Conservation (phyloP, 2,888 invertebrate genomes). For the Agrilus biguttatus region DNA sequence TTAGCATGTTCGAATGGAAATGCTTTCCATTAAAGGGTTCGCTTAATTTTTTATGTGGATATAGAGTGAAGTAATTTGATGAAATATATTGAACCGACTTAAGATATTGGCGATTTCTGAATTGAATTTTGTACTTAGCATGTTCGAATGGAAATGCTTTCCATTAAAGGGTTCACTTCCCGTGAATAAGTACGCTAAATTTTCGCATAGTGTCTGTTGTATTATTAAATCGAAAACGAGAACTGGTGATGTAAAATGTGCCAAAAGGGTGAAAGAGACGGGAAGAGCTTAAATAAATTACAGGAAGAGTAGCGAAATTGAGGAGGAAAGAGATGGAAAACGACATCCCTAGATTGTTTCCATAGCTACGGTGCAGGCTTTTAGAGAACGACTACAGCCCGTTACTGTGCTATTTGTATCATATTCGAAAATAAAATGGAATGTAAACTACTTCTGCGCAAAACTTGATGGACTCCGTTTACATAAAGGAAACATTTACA, state of each 20-base stretch:
- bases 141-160: not conserved
- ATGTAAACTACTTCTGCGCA: too few relatives aligned
- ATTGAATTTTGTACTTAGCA: not conserved
- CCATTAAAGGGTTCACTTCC: too few relatives aligned
- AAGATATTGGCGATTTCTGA: too few relatives aligned
- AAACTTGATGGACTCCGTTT: too few relatives aligned
- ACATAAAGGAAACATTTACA: too few relatives aligned
- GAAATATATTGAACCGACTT: too few relatives aligned
- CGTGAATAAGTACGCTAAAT: too few relatives aligned
- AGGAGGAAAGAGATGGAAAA: constrained; percentile 24
- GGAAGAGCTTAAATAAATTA: constrained; percentile 20
- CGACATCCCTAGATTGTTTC: constrained; percentile 30
- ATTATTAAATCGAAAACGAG: too few relatives aligned
- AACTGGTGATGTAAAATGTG: not conserved
- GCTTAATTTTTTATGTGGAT: too few relatives aligned
- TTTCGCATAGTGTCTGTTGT: too few relatives aligned
- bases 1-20: not conserved
- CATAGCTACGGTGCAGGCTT: constrained; percentile 25
- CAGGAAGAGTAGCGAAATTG: constrained; percentile 18
- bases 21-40: too few relatives aligned
- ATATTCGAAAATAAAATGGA: not conserved
- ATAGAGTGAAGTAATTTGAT: too few relatives aligned
- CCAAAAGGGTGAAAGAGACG: constrained; percentile 13
- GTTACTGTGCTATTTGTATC: constrained; percentile 14
- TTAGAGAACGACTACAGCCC: constrained; percentile 23